Base-by-base conservation (phyloP, 2,113 vertebrate genomes). In the Microtus oregoni region DNA sequence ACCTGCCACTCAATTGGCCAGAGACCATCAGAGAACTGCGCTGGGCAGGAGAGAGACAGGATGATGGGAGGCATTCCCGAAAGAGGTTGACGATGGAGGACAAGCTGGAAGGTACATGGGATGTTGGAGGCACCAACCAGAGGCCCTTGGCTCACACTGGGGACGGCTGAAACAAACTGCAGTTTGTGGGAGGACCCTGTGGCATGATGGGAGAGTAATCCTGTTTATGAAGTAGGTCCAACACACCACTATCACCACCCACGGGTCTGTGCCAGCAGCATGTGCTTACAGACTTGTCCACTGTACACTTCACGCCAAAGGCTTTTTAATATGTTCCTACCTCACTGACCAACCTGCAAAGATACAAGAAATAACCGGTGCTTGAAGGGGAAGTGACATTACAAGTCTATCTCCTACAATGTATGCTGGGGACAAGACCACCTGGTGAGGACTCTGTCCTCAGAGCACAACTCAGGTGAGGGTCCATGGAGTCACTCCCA, bases 391-490 rank as follows among this genome's bases (percentile, higher is more conserved):
- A 44, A 15, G 14, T 2, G 4, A 12, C 55, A 28, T 30, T 4
- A 4, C 30, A 52, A 55, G 19, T 9, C 67, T 41, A n/a, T 7
- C 2, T 17, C 0, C 5, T 0, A 3, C 41, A 38, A 44, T 0
- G 0, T 0, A 11, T 0, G 5, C 35, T 13, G 2, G 30, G 26
- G 44, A 17, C 22, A 7, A 83, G 65, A 8, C 1, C 7, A 19
- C 8, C 12, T 38, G 19, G 0, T 1, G 22, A 22, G 55, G 55
- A 41, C 1, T 61, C 4, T 20, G 72, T 19, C 38, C 14, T 35
- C 0, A 22, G 17, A 26, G 6, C 2, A 10, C 35, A 26, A 41
- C 38, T 0, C 63, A 50, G 5, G 65, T 0, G 1, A 17, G 6
- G 4, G 32, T 2, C 7, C 10, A 3, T 0, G 0, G 52, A 24